Percentiles rank a stretch among this genome's conserved stretches.
Evolutionary conservation across 2,888 invertebrate genomes (phyloP).

Genomic region (Cheilosia impressa): DNA sequence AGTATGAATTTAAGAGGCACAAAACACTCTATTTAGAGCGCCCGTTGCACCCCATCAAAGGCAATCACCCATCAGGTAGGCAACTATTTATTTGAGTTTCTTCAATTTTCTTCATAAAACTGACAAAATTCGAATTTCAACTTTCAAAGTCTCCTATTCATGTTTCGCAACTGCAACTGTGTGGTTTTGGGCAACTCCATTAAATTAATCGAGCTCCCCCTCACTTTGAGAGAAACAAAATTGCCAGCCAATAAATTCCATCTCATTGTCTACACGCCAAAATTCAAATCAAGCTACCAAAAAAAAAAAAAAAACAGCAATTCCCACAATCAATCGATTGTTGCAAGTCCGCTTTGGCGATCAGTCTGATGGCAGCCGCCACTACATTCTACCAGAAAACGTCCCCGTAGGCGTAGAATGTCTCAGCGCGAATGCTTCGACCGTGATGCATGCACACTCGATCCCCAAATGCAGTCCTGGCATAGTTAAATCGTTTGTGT

Average conservation of each 20-base stretch:
- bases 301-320: neutral
- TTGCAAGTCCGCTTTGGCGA: slow-evolving; percentile 44
- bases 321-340: slow-evolving; percentile 69
- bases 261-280: slow-evolving; percentile 63
- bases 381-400: slow-evolving; percentile 66
- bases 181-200: neutral
- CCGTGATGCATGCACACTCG: slow-evolving; percentile 47
- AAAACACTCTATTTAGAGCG: no score
- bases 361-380: slow-evolving; percentile 64
- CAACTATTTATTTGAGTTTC: no score
- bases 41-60: no score
- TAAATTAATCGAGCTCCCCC: neutral
- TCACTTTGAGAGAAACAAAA: neutral
- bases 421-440: slow-evolving; percentile 61
- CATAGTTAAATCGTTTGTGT: slow-evolving; percentile 37
- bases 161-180: no score
- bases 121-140: no score
- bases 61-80: no score
- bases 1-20: no score
- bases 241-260: slow-evolving; percentile 23
- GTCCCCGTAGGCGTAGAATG: slow-evolving; percentile 72
- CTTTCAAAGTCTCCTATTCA: no score
- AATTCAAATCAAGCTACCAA: slow-evolving; percentile 21
- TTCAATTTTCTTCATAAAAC: no score
- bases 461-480: slow-evolving; percentile 8